Percentiles rank a stretch among this genome's conserved stretches.
phyloP scores from a whole-genome alignment of 2,888 invertebrate genomes.

The Folsomia manolachei region DNA sequence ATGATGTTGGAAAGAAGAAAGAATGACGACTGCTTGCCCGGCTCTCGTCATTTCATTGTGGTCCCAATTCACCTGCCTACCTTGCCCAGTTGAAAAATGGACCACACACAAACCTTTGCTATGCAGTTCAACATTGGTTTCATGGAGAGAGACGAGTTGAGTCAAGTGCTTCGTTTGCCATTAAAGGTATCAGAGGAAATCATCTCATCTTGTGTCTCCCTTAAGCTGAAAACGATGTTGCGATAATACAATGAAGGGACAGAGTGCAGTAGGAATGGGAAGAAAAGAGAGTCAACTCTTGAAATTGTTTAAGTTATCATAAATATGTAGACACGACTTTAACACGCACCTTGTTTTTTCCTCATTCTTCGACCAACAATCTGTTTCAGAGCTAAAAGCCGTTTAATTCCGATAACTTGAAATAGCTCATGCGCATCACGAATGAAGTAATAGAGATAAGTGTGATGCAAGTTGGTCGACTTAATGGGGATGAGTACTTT shows the following conservation, averaged over 20 bases:
- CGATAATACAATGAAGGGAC: neutral
- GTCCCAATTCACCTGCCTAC: conserved; percentile 5
- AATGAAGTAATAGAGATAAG: too few relatives aligned
- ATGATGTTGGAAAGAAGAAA: too few relatives aligned
- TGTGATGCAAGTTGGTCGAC: too few relatives aligned
- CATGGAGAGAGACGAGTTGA: neutral
- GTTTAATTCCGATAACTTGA: neutral
- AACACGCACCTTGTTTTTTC: conserved; percentile 12
- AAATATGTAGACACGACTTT: conserved; percentile 17
- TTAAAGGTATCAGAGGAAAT: conserved; percentile 11
- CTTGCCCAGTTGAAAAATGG: conserved; percentile 17
- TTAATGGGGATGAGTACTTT: too few relatives aligned
- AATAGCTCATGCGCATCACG: neutral
- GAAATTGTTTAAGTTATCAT: neutral
- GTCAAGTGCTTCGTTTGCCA: conserved; percentile 4
- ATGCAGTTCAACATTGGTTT: neutral
- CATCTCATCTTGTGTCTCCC: conserved; percentile 1
- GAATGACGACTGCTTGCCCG: neutral
- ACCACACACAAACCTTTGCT: conserved; percentile 22
- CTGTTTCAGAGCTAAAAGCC: neutral
- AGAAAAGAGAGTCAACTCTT: neutral
- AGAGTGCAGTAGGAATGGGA: neutral
- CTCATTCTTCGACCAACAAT: neutral
- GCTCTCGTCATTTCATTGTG: neutral
- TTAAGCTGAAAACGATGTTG: conserved; percentile 14